Conservation (phyloP, 2,888 invertebrate species). For the Drosophila borborema region DNA sequence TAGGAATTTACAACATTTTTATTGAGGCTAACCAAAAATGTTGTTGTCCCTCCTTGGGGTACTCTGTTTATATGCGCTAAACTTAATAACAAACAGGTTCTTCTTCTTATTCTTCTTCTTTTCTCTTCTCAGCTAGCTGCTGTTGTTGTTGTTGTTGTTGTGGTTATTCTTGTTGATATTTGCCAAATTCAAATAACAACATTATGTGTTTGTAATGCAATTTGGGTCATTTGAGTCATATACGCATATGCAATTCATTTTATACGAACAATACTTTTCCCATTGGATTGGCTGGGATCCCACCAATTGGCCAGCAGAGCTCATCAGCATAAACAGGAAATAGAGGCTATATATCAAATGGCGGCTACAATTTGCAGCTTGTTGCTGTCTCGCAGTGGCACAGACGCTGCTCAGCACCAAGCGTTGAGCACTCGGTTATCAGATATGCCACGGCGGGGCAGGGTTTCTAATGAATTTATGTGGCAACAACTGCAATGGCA, state of each 20-base stretch:
- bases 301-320: conserved; percentile 22
- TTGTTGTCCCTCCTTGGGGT: conserved; percentile 30
- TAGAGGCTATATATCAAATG: conserved; percentile 73
- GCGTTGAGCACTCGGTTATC: conserved; percentile 54
- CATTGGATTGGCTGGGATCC: conserved; percentile 28
- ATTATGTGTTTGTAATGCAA: conserved; percentile 74
- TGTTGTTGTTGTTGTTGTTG: conserved; percentile 29
- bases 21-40: conserved; percentile 78
- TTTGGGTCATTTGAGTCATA: conserved; percentile 81
- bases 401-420: conserved; percentile 3
- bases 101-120: conserved; percentile 29
- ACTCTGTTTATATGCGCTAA: conserved; percentile 71
- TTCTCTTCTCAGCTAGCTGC: too few relatives aligned
- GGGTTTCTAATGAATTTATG: conserved; percentile 73
- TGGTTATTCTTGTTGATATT: conserved; percentile 55
- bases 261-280: conserved; percentile 56
- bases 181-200: conserved; percentile 78
- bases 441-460: conserved; percentile 68
- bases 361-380: conserved; percentile 66
- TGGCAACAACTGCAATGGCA: conserved; percentile 52
- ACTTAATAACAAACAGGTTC: conserved; percentile 75
- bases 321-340: conserved; percentile 76
- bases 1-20: conserved; percentile 80
- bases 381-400: conserved; percentile 61
- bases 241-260: conserved; percentile 59